Percentiles rank a stretch among this genome's conserved stretches.
Evolutionary conservation across 1,140 invertebrate genomes (phyloP).

Genomic region (Drosophila ironensis): DNA sequence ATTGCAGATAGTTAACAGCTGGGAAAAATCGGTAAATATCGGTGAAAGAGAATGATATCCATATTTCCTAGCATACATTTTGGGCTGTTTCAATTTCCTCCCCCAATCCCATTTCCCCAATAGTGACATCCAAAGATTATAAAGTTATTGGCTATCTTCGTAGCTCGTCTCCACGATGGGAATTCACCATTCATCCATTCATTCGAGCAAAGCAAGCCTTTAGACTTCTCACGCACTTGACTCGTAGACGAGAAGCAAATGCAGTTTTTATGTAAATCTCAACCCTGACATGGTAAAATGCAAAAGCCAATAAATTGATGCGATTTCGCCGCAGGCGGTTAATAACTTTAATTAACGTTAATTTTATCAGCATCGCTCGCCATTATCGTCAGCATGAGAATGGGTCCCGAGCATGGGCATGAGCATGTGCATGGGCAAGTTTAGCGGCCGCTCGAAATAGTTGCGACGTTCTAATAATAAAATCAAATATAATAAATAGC

Average conservation of each 20-base stretch:
- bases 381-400: constrained; percentile 16
- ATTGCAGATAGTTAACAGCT: not conserved
- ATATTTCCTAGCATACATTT: constrained; percentile 1
- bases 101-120: too few relatives aligned
- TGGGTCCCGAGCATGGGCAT: not conserved
- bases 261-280: constrained; percentile 66
- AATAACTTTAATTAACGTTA: constrained; percentile 72
- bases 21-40: constrained; percentile 21
- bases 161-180: too few relatives aligned
- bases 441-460: constrained; percentile 49
- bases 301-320: constrained; percentile 66
- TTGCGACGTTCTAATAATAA: constrained; percentile 70
- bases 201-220: too few relatives aligned
- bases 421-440: constrained; percentile 10
- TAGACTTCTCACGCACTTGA: constrained; percentile 58
- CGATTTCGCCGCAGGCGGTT: constrained; percentile 67
- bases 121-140: too few relatives aligned
- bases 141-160: too few relatives aligned
- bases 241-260: constrained; percentile 30
- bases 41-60: not conserved
- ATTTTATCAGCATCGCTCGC: constrained; percentile 35
- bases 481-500: constrained; percentile 76
- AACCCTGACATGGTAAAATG: constrained; percentile 65
- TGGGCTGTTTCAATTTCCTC: too few relatives aligned
- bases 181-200: too few relatives aligned